Percentiles rank a stretch among this genome's conserved stretches.
Evolutionary conservation across 2,888 invertebrate genomes (phyloP).

Genomic region (Sipha maydis): DNA sequence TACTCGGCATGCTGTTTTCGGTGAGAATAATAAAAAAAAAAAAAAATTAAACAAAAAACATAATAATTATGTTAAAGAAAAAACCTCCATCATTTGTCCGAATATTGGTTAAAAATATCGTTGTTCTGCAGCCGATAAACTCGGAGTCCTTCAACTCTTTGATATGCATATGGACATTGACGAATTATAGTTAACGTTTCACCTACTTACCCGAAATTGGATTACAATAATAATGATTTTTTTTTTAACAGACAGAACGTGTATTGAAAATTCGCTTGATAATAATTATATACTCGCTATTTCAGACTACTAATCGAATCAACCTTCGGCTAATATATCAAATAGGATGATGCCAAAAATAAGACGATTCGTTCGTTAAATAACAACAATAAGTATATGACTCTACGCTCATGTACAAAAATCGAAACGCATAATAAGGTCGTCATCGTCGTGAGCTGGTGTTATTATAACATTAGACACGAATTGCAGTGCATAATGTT

Average conservation of each 20-base stretch:
- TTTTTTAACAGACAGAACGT: too few species aligned
- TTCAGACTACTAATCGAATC: background rate
- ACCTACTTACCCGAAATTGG: background rate
- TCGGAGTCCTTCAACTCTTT: background rate
- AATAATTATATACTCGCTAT: background rate
- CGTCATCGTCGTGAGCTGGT: background rate
- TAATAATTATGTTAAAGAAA: background rate
- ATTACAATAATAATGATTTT: background rate
- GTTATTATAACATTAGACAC: background rate
- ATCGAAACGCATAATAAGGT: background rate
- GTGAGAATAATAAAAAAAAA: background rate
- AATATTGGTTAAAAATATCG: background rate
- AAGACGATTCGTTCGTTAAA: background rate
- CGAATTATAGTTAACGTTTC: background rate
- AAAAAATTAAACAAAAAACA: background rate
- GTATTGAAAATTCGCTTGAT: background rate
- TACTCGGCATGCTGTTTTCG: slow-evolving; percentile 11
- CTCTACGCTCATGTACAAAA: background rate
- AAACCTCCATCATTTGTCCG: background rate
- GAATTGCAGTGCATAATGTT: background rate
- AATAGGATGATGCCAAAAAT: background rate
- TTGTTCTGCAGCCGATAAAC: background rate
- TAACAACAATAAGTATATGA: background rate
- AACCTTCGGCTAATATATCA: background rate
- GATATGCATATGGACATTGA: background rate